A percentile compares a stretch with the other conserved stretches of the same genome.
Conservation (phyloP, 2,888 invertebrate genomes). For the Poecilobothrus nobilitatus region DNA sequence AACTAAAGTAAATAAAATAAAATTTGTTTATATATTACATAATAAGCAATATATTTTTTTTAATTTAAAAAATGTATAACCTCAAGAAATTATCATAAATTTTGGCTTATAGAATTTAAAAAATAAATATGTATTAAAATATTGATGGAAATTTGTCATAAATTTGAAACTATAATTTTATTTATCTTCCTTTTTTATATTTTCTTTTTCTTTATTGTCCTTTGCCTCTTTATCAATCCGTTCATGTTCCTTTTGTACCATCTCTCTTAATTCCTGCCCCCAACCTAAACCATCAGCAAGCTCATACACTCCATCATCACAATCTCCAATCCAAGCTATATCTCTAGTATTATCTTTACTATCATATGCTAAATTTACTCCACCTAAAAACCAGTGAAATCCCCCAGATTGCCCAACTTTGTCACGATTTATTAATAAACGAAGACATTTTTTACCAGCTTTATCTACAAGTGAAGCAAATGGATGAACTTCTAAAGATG, state of each 20-base stretch:
- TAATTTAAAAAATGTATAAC: no score
- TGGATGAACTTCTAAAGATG: slow-evolving; percentile 88
- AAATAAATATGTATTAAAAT: no score
- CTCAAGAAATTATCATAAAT: no score
- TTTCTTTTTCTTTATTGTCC: no score
- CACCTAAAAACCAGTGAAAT: slow-evolving; percentile 33
- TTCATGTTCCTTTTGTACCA: slow-evolving; percentile 51
- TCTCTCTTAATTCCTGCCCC: slow-evolving; percentile 56
- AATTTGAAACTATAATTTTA: no score
- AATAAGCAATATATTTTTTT: no score
- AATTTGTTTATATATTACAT: no score
- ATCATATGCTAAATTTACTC: slow-evolving; percentile 62
- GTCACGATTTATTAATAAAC: slow-evolving; percentile 81
- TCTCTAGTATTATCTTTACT: slow-evolving; percentile 56
- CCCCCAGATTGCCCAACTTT: slow-evolving; percentile 51
- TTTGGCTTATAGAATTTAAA: no score
- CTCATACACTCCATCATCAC: slow-evolving; percentile 68
- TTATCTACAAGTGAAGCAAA: slow-evolving; percentile 82
- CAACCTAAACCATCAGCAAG: slow-evolving; percentile 71
- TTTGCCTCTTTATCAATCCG: slow-evolving; percentile 40
- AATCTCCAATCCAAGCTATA: slow-evolving; percentile 73
- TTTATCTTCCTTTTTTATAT: no score
- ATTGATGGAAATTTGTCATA: no score
- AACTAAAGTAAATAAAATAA: no score
- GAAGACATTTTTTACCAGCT: slow-evolving; percentile 62